Conservation (phyloP, 1,140 invertebrate species). For the Anagrus nilaparvatae region DNA sequence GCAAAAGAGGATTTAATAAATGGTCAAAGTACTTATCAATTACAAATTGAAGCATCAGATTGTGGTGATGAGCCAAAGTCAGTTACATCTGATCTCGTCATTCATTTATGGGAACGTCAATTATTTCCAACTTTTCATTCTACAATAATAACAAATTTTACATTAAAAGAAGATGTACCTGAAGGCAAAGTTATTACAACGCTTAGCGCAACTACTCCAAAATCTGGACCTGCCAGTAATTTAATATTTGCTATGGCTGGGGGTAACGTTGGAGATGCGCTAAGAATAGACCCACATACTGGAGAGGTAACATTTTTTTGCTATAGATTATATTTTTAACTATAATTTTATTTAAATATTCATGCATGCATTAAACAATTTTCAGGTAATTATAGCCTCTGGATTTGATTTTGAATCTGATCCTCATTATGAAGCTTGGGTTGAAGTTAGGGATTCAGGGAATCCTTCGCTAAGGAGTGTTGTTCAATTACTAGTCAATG, state of each 20-base stretch:
- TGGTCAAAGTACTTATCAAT: conserved; percentile 50
- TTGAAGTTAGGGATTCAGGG: conserved; percentile 81
- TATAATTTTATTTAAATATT: conserved; percentile 3
- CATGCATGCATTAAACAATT: no score
- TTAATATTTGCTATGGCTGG: conserved; percentile 79
- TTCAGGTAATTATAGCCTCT: conserved; percentile 55
- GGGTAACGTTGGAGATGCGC: conserved; percentile 78
- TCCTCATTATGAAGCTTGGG: conserved; percentile 80
- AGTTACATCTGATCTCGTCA: conserved; percentile 55
- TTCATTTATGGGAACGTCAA: conserved; percentile 59
- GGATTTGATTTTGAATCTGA: conserved; percentile 83
- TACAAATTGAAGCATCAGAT: conserved; percentile 66
- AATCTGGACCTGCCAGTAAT: conserved; percentile 54
- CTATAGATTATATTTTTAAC: not conserved
- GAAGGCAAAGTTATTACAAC: conserved; percentile 63
- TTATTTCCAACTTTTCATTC: conserved; percentile 63
- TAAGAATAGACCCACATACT: conserved; percentile 66
- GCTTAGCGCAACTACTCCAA: conserved; percentile 61
- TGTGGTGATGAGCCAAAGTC: conserved; percentile 51
- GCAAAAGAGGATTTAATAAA: conserved; percentile 47
- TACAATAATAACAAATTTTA: conserved; percentile 58
- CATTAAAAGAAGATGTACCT: conserved; percentile 66
- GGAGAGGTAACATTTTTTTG: conserved; percentile 55
- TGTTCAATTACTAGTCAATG: conserved; percentile 67
- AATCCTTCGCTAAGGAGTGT: conserved; percentile 67